Base-by-base conservation (phyloP, 1,140 invertebrate species). In the Drosophila aff. region DNA sequence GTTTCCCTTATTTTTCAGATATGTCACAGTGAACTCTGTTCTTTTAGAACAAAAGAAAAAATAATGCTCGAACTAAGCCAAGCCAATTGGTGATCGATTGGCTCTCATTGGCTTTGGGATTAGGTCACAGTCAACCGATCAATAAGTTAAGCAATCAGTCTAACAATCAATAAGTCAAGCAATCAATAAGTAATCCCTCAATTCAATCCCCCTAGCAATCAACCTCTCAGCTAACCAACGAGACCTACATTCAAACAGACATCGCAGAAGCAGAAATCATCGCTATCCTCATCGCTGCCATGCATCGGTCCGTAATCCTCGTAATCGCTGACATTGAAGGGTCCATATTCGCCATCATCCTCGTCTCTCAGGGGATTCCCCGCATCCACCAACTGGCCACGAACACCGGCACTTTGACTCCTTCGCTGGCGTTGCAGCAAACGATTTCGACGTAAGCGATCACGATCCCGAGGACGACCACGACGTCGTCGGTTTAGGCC, bases 181-280 rank as follows among this genome's bases (percentile, higher is more conserved):
- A 50, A 31, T 13, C 16, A 18, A 33, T 23, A 23, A 23, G 21
- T 23, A n/a, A 18, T 31, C 10, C n/a, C n/a, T n/a, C n/a, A n/a
- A 2, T 4, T 16, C 11, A 13, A 15, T 28, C 26, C 15, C 1
- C 6, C 26, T 1, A 40, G 23, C 36, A 43, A 43, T 43, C 50
- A 18, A 18, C 11, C 21, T 5, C 6, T 18, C 10, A 26, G 10
- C 38, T 15, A 65, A 41, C 44, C 44, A 33, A 13, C 6, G 36
- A 33, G 31, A 93, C 94, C 93, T 93, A 95, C 94, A 94, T 95
- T 94, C 82, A 96, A 94, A 92, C 95, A 96, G 65, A 96, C 95
- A 93, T 96, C 96, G 94, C 96, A 96, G 93, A 94, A 96, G 93
- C 96, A 96, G 84, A 95, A 94, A 74, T 95, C 94, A 76, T 94